Evolutionary conservation across 2,888 invertebrate species (phyloP), one percentile per base, ranked within the genome.

Genomic region (Charanyca ferruginea): DNA sequence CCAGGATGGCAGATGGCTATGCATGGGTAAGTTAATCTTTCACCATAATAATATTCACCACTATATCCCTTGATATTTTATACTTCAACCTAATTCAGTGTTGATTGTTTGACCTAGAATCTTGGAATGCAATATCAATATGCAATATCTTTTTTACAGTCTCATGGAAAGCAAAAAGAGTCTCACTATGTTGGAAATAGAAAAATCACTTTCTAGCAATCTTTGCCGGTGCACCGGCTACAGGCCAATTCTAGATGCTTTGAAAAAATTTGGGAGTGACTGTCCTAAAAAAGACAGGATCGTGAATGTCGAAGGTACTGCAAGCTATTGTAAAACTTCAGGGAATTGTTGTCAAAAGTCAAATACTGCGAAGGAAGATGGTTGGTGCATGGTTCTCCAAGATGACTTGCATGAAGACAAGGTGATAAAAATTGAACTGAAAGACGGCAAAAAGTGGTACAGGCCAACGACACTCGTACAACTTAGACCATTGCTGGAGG

Each of bases 191-290:
- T 89, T 96, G 68, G 96, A 97, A 71, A 95, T 97, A 3, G 97
- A 98, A 87, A 96, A 97, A 79, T 96, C 96, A 0, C 97, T 97
- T 76, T 97, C 96, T 6, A 96, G 97, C 42, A 97, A 97, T 81
- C 95, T 97, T 48, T 98, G 98, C 78, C 94, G 98, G 47, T 98
- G 98, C 81, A 98, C 98, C 1, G 97, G 97, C 0, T 97, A 97
- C 80, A 90, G 97, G 44, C 95, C 97, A 0, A 97, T 97, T 51
- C 63, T 96, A 1, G 95, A 96, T 53, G 96, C 96, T 1, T 96
- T 97, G 83, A 97, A 97, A 82, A 95, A 96, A 0, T 94, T 97
- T 61, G 96, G 95, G 7, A 89, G 80, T 49, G 96, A 96, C 80
- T 91, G 94, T 1, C 89, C 90, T 0, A 79, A 80, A 20, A 74